A percentile compares a stretch with the other conserved stretches of the same genome.
Conservation (phyloP, 1,140 invertebrate genomes). For the Bombus confusus region DNA sequence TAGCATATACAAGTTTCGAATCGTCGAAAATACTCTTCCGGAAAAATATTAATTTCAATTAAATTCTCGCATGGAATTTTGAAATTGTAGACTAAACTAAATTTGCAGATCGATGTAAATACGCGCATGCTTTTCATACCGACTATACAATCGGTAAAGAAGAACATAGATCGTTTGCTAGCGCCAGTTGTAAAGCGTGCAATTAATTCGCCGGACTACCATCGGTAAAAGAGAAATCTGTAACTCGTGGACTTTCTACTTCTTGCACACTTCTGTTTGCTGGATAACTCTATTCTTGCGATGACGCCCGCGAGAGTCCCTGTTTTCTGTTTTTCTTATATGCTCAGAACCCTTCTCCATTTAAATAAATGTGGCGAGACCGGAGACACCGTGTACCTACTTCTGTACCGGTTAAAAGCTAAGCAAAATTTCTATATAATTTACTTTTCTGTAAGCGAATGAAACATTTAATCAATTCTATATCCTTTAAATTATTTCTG, state of each 20-base stretch:
- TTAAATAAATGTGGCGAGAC: not conserved
- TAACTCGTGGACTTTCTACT: not conserved
- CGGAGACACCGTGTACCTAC: no score
- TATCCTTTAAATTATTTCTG: not conserved
- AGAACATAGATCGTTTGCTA: constrained; percentile 11
- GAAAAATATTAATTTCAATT: not conserved
- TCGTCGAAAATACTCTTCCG: not conserved
- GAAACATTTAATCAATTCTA: no score
- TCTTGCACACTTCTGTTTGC: not conserved
- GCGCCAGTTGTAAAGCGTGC: not conserved
- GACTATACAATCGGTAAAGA: not conserved
- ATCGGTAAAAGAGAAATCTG: constrained; percentile 19
- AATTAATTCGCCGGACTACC: not conserved
- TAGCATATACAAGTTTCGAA: not conserved
- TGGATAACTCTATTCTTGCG: not conserved
- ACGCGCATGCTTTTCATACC: not conserved
- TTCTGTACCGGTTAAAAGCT: no score
- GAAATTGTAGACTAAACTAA: not conserved
- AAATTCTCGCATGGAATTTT: not conserved
- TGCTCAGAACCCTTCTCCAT: not conserved
- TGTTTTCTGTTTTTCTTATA: constrained; percentile 11
- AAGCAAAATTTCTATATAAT: not conserved
- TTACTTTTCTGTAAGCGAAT: no score
- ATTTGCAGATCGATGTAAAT: no score
- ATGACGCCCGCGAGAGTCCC: constrained; percentile 18